Evolutionary conservation across 2,797 vertebrate species (phyloP).

Genomic region (Bradypus variegatus): DNA sequence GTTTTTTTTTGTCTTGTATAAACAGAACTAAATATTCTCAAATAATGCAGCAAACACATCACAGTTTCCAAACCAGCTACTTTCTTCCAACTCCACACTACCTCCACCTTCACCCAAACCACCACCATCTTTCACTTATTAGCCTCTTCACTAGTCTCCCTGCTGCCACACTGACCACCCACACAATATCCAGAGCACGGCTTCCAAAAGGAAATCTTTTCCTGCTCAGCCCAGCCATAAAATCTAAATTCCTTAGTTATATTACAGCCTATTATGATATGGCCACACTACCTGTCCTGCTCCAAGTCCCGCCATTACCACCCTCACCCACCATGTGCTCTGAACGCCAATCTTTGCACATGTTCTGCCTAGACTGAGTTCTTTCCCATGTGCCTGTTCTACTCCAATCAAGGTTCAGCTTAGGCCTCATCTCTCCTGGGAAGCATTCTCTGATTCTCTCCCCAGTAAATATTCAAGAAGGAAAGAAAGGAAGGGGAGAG

Average conservation of each 20-base stretch:
- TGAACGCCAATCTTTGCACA: not conserved
- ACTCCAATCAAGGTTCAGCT: not conserved
- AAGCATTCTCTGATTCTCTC: not conserved
- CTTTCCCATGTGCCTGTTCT: not conserved
- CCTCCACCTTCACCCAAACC: not conserved
- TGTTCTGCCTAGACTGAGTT: not conserved
- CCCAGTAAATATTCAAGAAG: not conserved
- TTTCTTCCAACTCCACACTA: not conserved
- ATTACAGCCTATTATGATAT: not conserved
- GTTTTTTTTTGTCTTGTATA: not conserved
- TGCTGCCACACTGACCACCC: not conserved
- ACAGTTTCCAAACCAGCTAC: not conserved
- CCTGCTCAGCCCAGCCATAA: not conserved
- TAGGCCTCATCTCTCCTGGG: not conserved
- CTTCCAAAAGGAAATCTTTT: not conserved
- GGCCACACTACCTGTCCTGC: not conserved
- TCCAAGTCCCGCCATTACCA: not conserved
- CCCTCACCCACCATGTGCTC: not conserved
- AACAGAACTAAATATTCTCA: not conserved
- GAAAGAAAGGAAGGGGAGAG: not conserved
- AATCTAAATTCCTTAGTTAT: not conserved
- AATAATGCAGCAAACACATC: not conserved
- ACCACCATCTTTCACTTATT: not conserved
- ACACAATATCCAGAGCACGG: not conserved
- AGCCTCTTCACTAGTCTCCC: not conserved